A percentile compares a stretch with the other conserved stretches of the same genome.
Conservation (phyloP, 2,113 vertebrate species). For the Ramphastos sulfuratus region DNA sequence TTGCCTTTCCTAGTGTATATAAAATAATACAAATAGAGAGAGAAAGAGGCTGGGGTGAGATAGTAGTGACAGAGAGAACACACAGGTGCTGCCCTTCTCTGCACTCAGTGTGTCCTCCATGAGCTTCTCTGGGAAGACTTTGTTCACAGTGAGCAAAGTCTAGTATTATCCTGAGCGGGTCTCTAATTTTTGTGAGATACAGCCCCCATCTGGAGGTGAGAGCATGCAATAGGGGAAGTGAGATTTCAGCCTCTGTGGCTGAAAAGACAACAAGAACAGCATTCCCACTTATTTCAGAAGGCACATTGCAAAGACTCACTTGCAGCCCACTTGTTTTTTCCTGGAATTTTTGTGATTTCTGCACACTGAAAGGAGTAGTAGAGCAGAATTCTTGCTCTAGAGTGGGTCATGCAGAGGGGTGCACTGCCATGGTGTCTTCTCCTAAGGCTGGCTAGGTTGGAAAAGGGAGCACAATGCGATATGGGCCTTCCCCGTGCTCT, state of each 20-base stretch:
- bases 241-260: neutral
- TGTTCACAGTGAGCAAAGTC: neutral
- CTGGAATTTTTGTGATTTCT: neutral
- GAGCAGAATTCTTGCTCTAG: neutral
- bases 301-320: neutral
- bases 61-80: neutral
- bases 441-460: neutral
- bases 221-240: neutral
- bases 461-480: neutral
- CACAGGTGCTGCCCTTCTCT: neutral
- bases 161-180: neutral
- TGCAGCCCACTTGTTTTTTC: neutral
- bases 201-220: neutral
- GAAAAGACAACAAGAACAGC: neutral
- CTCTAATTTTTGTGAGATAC: neutral
- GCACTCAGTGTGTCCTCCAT: neutral
- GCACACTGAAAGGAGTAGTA: neutral
- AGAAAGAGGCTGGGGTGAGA: neutral
- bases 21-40: neutral
- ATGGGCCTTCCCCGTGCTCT: neutral
- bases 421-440: neutral
- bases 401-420: neutral
- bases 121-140: constrained; percentile 12
- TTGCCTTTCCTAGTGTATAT: neutral
- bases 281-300: neutral